phyloP scores from a whole-genome alignment of 2,888 invertebrate species.

The Chloromyia formosa region DNA sequence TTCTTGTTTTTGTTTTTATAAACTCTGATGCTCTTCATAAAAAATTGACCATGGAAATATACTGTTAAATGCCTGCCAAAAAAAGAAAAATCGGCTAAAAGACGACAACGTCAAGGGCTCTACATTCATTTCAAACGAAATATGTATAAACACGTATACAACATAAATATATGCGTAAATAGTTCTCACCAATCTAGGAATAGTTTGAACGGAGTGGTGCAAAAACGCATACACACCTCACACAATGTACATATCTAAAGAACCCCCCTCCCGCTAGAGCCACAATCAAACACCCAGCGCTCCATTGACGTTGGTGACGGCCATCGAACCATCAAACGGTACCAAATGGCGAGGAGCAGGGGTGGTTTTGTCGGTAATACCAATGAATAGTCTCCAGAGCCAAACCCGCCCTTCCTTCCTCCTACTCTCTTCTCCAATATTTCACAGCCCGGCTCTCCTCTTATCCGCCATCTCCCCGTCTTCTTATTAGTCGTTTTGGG shows the following conservation, averaged over 20 bases:
- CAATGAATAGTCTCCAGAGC: slow-evolving; percentile 11
- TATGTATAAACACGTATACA: slow-evolving; percentile 24
- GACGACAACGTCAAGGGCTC: too few relatives aligned
- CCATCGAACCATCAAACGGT: slow-evolving; percentile 8
- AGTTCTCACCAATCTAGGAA: slow-evolving; percentile 28
- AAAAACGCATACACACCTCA: slow-evolving; percentile 35
- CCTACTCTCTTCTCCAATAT: neutral
- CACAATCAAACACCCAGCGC: neutral
- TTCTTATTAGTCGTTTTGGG: neutral
- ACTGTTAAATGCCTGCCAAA: too few relatives aligned
- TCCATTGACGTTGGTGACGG: slow-evolving; percentile 1
- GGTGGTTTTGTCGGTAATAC: slow-evolving; percentile 7
- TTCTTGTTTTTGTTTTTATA: too few relatives aligned
- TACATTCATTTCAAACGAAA: slow-evolving; percentile 26
- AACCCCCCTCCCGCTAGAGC: too few relatives aligned
- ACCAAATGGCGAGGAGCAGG: neutral
- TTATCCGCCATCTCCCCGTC: neutral
- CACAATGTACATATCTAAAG: too few relatives aligned
- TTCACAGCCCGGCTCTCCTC: neutral
- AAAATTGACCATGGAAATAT: too few relatives aligned
- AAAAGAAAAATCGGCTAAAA: too few relatives aligned
- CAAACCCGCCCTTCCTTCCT: slow-evolving; percentile 19
- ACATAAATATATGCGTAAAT: slow-evolving; percentile 40
- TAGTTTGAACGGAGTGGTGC: slow-evolving; percentile 16
- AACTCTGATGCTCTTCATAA: too few relatives aligned